A percentile compares a stretch with the other conserved stretches of the same genome.
Conservation (phyloP, 2,797 vertebrate species). For the Aulostomus chinensis region DNA sequence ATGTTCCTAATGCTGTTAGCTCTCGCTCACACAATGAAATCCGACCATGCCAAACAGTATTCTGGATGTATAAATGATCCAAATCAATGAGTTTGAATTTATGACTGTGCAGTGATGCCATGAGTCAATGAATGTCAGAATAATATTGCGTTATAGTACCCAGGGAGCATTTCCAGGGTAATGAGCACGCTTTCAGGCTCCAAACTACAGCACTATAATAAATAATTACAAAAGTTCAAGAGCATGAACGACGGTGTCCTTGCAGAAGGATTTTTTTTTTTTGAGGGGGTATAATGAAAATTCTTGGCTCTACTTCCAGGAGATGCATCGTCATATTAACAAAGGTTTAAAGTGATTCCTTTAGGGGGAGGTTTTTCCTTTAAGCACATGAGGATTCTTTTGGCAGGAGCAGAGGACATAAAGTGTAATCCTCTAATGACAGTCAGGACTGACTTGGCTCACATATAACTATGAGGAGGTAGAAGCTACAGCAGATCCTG, state of each 20-base stretch:
- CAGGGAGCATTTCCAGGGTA: neutral
- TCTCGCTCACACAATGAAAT: too few relatives aligned
- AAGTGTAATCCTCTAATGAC: conserved; percentile 76
- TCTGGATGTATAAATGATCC: neutral
- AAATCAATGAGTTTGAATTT: neutral
- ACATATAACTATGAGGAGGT: conserved; percentile 60
- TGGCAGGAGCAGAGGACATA: conserved; percentile 60
- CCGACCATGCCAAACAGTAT: neutral
- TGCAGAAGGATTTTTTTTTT: too few relatives aligned
- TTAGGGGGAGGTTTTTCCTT: conserved; percentile 26
- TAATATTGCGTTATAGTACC: neutral
- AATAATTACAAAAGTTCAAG: conserved; percentile 5
- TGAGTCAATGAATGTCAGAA: conserved; percentile 12
- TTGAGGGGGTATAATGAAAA: conserved; percentile 20
- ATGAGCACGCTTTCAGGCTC: conserved; percentile 4
- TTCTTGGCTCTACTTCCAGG: conserved; percentile 14
- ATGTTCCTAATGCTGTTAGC: neutral
- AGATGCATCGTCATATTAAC: conserved; percentile 36
- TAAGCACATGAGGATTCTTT: conserved; percentile 43
- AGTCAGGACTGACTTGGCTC: conserved; percentile 55
- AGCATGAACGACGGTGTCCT: too few relatives aligned
- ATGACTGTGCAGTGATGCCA: neutral
- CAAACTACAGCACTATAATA: conserved; percentile 1
- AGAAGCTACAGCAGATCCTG: conserved; percentile 69
- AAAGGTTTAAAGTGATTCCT: conserved; percentile 50